Base-by-base conservation (phyloP, 2,797 vertebrate species). In the Scomberomorus guttatus region DNA sequence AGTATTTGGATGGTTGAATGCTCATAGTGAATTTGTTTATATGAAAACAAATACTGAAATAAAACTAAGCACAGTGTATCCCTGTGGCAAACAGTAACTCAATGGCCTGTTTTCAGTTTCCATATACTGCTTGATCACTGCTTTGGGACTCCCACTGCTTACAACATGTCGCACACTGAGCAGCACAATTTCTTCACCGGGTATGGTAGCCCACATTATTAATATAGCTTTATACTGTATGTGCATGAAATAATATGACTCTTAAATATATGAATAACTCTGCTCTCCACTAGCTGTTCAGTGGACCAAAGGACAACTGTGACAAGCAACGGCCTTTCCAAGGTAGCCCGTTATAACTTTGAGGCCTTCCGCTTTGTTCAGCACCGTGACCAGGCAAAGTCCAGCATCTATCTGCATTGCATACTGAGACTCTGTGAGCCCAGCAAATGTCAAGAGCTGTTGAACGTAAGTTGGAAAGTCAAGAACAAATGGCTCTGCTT, bases 331-430 rank as follows among this genome's bases (percentile, higher is more conserved):
- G 96, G 96, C 2, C 2, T 75, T 3, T 90, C 90, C 54, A 90
- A 60, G 17, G 59, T 20, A 12, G 90, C 95, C 15, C 83, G 39
- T 11, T 97, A 96, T 71, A 79, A 89, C 79, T 96, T 96, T 51
- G 93, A 96, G 80, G 89, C 96, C 9, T 97, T 96, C 83, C 95
- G 96, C 75, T 97, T 97, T 15, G 77, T 95, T 70, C 84, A 93
- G 86, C 93, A 96, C 86, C 91, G 86, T 0, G 76, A 92, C 75
- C 80, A 87, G 78, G 79, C 91, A 42, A 90, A 80, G 71, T 96
- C 96, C 81, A 93, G 83, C 79, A 87, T 95, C 72, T 96, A 92
- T 55, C 57, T 96, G 68, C 95, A 96, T 85, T 96, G 96, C 82
- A 92, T 96, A n/a, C 81, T 96, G 72, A 92, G 94, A 67, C 92